phyloP scores from a whole-genome alignment of 2,888 invertebrate species.

The Scaptomyza caliginosa region DNA sequence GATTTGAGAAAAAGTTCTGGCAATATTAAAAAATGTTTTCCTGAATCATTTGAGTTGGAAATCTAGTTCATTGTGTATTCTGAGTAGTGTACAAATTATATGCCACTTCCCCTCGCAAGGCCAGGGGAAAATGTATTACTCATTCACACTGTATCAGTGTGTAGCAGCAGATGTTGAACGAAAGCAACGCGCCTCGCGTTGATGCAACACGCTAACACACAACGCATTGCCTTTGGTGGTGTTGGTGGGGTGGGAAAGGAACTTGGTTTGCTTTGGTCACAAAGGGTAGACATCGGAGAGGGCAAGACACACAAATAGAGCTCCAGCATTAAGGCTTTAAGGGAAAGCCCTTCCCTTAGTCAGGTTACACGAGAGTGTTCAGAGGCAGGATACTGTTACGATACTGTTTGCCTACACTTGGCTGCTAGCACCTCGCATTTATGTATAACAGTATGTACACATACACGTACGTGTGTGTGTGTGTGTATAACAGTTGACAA shows the following conservation, averaged over 20 bases:
- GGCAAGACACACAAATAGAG: conserved; percentile 26
- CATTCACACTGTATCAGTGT: no score
- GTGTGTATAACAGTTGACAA: not conserved
- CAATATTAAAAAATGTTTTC: no score
- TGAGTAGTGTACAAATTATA: no score
- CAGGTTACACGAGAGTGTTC: not conserved
- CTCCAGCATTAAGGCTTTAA: conserved; percentile 11
- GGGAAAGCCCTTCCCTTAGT: not conserved
- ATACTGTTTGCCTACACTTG: conserved; percentile 17
- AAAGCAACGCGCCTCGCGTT: no score
- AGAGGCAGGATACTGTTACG: not conserved
- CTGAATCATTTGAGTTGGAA: no score
- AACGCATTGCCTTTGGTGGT: conserved; percentile 1
- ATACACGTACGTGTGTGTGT: not conserved
- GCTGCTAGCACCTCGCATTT: conserved; percentile 29
- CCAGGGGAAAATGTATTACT: no score
- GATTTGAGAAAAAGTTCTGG: no score
- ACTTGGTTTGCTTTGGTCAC: not conserved
- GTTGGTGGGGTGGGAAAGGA: not conserved
- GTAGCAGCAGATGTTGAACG: no score
- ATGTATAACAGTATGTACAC: conserved; percentile 32
- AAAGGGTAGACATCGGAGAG: conserved; percentile 1
- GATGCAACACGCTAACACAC: conserved; percentile 7
- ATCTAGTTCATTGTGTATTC: no score
- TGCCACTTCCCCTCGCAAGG: no score